Evolutionary conservation across 2,888 invertebrate genomes (phyloP).

Genomic region (Synergus laeviventris): DNA sequence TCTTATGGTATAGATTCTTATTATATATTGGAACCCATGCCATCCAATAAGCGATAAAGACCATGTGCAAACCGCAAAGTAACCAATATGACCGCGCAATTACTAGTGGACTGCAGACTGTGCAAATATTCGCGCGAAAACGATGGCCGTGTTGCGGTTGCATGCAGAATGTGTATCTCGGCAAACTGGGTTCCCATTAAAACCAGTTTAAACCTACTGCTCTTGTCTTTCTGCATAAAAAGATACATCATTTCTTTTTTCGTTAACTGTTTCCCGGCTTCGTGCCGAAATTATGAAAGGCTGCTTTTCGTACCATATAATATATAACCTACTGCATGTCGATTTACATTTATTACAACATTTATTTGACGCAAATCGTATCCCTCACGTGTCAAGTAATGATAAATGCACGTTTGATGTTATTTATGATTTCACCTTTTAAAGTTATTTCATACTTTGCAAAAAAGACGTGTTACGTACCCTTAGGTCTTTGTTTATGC

Average conservation of each 20-base stretch:
- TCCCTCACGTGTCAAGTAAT: conserved; percentile 25
- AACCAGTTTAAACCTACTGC: conserved; percentile 23
- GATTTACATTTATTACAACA: not conserved
- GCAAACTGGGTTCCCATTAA: conserved; percentile 30
- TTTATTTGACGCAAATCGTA: not conserved
- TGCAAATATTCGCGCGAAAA: conserved; percentile 35
- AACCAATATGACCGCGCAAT: conserved; percentile 38
- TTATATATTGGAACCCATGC: conserved; percentile 6
- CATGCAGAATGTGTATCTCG: conserved; percentile 14
- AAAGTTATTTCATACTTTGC: not conserved
- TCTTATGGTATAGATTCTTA: not conserved
- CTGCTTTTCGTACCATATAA: conserved; percentile 17
- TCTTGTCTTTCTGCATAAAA: conserved; percentile 2
- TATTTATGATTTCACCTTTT: conserved; percentile 9
- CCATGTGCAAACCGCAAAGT: conserved; percentile 23
- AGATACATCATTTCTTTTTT: not conserved
- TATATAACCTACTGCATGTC: too few relatives aligned
- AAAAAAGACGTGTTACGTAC: not conserved
- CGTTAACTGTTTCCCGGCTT: conserved; percentile 4
- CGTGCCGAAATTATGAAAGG: conserved; percentile 28
- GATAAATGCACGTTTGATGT: not conserved
- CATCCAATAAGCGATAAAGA: conserved; percentile 25
- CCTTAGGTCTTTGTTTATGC: not conserved
- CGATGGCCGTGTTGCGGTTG: conserved; percentile 18
- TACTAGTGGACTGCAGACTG: conserved; percentile 11